Evolutionary conservation across 2,888 invertebrate genomes (phyloP), one percentile per base, ranked within the genome.

Genomic region (Eristalis pertinax): DNA sequence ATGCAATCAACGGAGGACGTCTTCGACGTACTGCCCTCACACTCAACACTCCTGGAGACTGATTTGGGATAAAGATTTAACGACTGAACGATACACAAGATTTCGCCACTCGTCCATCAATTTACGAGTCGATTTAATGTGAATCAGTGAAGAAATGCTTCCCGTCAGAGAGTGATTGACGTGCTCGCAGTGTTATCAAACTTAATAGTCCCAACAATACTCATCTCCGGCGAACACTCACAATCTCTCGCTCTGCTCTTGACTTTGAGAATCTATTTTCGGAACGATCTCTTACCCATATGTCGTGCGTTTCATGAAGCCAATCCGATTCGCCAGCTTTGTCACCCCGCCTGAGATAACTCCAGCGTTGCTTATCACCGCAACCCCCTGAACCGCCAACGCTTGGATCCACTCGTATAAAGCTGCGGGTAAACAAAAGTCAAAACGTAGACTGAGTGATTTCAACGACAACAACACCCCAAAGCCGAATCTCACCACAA

Each of bases 261-360:
- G 24, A 26, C 60, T 24, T 24, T 60, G 50, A 32, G 32, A 50
- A 41, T 72, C 62, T 72, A 72, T 62, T 62, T 62, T 62, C 10
- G 22, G 41, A 62, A 60, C 15, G 19, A 64, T 65, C 56, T 60
- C 88, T 90, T 92, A 94, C 95, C 96, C 96, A 90, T 96, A 97
- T 91, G 96, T 96, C 1, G 96, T 96, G 88, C 93, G 94, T 89
- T 95, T 95, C 24, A 95, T 94, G 90, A 96, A 96, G 4, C 95
- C 96, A 86, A 96, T 94, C 89, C 94, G 94, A 0, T 95, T 92
- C 0, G 95, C 94, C 58, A 97, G 91, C 78, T 92, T 92, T 72
- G 94, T 94, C 3, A 94, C 92, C 29, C 95, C 94, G 0, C 93
- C 93, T 13, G 94, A 93, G 38, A 94, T 93, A 73, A 93, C 84